Base-by-base conservation (phyloP, 2,113 vertebrate genomes). In the Chionis minor region DNA sequence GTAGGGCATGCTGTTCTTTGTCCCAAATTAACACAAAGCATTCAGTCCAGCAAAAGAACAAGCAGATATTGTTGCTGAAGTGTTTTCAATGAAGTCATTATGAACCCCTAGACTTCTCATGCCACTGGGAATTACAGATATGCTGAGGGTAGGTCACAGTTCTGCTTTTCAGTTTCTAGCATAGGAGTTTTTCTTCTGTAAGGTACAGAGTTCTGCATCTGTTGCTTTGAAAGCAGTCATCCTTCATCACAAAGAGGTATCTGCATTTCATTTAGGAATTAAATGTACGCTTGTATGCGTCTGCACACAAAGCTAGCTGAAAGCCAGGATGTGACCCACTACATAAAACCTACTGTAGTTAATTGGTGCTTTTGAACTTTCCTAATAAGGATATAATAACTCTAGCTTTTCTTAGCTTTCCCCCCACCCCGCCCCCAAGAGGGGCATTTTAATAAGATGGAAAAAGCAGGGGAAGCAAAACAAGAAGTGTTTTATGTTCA, bases 391-490 rank as follows among this genome's bases (percentile, higher is more conserved):
- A 33, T 77, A 55, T 66, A 77, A 5, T 51, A 85, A 51, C 54
- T 91, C 33, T 6, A 75, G 35, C 7, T 35, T 18, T 26, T 51
- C 44, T 35, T 44, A 16, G 47, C 14, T 14, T 10, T 8, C 9
- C 23, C 19, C 13, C 30, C 26, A 10, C 4, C 28, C n/a, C n/a
- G 13, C 5, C 22, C 0, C 8, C 6, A 40, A 84, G 26, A 85
- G 38, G 12, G 54, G 38, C 79, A 89, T 94, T 96, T 97, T 95
- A 91, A 80, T 90, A 88, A 86, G 79, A 96, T 96, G 95, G 96
- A 97, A 97, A 96, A 96, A 95, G 81, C 38, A 77, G 59, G 62
- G 22, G 71, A 90, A 94, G 86, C 54, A 97, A 95, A 97, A 96
- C 75, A 95, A 85, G 62, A 94, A 95, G 47, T 88, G 67, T 90